Base-by-base conservation (phyloP, 2,888 invertebrate genomes). In the Papilio demoleus region DNA sequence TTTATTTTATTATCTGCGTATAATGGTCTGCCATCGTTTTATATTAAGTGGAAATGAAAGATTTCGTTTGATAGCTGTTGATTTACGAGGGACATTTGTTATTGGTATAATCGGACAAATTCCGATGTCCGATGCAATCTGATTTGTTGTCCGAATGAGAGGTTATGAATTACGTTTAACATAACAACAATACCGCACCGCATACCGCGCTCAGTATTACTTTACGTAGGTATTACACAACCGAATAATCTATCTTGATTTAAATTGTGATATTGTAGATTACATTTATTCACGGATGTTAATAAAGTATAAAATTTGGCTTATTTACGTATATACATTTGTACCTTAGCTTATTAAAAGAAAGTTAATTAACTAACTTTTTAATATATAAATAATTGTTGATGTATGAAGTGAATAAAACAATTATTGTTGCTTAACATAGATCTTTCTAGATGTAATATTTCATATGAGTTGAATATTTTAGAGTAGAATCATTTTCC, bases 71-170 rank as follows among this genome's bases (percentile, higher is more conserved):
- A 68, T 68, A 68, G 45, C 63, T 36, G 31, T 64, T 63, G 68
- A 68, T 68, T 68, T 68, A 68, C 38, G 17, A 24, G 31, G 22
- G 59, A 59, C 68, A 68, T 68, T 68, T 59, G 63, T 68, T 63
- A 63, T 59, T 63, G 68, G 63, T 24, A 38, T 64, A 64, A 68
- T 68, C 68, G 38, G 68, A 68, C 63, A 68, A 63, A 68, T 68
- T 38, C 68, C 58, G 45, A 63, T 59, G 63, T 68, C 63, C 63
- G 45, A 45, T 59, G 17, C 40, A 42, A 47, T 59, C 38, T 36
- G 63, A 64, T 47, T 47, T 22, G 63, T 62, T 27, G 66, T 38
- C 34, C 58, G 45, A 45, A 47, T 68, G 58, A 27, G 53, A 58
- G 53, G 17, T 59, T 64, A 64, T 47, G 58, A 59, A 63, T 68